These are phyloP conservation scores for Molossus molossus DNA, from an alignment of 2,797 vertebrate genomes.

Conservation along the genomic window DNA sequence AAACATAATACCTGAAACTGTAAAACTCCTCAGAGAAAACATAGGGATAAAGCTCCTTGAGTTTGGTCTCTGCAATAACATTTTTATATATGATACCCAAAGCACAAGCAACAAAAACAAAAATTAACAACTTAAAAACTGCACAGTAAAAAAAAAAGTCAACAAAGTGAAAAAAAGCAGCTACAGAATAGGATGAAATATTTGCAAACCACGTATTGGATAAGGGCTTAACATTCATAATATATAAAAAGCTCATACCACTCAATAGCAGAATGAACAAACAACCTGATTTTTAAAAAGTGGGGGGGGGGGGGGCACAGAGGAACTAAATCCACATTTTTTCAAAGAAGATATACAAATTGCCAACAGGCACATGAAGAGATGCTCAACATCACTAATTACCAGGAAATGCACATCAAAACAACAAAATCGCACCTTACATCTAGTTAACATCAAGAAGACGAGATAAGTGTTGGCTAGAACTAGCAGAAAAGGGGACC, in stretches of 20 bases:
- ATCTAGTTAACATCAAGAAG: background rate
- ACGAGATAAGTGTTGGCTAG: background rate
- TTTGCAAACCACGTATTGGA: background rate
- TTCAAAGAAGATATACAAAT: background rate
- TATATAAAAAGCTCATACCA: background rate
- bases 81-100: background rate
- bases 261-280: background rate
- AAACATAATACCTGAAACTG: background rate
- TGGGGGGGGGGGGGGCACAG: no score
- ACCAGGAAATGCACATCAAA: background rate
- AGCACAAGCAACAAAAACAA: background rate
- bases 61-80: background rate
- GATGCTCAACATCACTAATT: background rate
- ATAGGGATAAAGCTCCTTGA: background rate
- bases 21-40: background rate
- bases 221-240: background rate
- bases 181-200: background rate
- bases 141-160: background rate
- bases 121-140: background rate
- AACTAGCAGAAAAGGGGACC: background rate
- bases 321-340: background rate
- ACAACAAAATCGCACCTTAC: background rate
- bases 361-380: background rate
- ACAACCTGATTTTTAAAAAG: background rate
- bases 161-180: background rate